Percentiles rank a stretch among this genome's conserved stretches.
These are phyloP conservation scores for Aphidius gifuensis DNA, from an alignment of 1,140 invertebrate species.

Conservation along the genomic window DNA sequence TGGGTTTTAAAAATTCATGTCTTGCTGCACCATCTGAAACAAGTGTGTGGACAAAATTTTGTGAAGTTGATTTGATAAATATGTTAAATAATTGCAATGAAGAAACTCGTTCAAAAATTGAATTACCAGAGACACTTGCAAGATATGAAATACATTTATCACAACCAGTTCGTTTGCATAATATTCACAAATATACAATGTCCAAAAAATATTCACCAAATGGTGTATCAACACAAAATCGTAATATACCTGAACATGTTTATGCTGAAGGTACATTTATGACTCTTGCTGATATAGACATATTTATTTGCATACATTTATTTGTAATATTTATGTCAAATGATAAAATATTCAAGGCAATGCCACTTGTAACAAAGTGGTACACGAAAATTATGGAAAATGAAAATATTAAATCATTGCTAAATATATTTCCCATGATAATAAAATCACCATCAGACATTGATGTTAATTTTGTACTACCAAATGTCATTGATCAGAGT, in stretches of 20 bases:
- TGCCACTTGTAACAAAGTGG: slow-evolving; percentile 71
- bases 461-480: slow-evolving; percentile 1
- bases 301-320: slow-evolving; percentile 70
- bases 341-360: slow-evolving; percentile 51
- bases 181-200: slow-evolving; percentile 73
- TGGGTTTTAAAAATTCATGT: slow-evolving; percentile 77
- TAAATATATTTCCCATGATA: slow-evolving; percentile 34
- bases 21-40: slow-evolving; percentile 78
- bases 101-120: slow-evolving; percentile 16
- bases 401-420: slow-evolving; percentile 32
- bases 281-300: slow-evolving; percentile 80
- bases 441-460: slow-evolving; percentile 21
- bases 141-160: slow-evolving; percentile 82
- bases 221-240: slow-evolving; percentile 24
- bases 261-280: slow-evolving; percentile 82
- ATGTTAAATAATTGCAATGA: slow-evolving; percentile 51
- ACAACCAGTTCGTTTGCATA: slow-evolving; percentile 83
- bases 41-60: slow-evolving; percentile 89
- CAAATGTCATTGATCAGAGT: slow-evolving; percentile 59
- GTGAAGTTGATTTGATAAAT: slow-evolving; percentile 76
- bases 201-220: slow-evolving; percentile 53
- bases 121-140: slow-evolving; percentile 63
- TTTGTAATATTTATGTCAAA: slow-evolving; percentile 59
- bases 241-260: slow-evolving; percentile 57
- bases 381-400: slow-evolving; percentile 55